These are phyloP conservation scores for Monochamus alternatus DNA, from an alignment of 2,888 invertebrate species.

Conservation along the genomic window DNA sequence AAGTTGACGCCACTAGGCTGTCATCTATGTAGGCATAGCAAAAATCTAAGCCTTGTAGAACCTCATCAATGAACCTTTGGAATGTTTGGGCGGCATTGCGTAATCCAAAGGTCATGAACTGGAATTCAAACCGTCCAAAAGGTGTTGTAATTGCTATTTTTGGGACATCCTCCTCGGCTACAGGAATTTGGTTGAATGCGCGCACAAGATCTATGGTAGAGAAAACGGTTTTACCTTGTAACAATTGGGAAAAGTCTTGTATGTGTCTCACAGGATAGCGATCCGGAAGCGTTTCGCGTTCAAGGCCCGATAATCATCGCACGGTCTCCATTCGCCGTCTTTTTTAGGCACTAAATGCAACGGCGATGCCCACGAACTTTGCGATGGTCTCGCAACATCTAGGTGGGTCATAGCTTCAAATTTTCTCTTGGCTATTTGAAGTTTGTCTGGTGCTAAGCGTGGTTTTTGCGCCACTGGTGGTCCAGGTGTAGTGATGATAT, in stretches of 20 bases:
- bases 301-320: conserved; percentile 35
- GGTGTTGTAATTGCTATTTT: not conserved
- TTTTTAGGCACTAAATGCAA: conserved; percentile 62
- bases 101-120: conserved; percentile 64
- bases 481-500: conserved; percentile 24
- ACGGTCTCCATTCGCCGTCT: conserved; percentile 59
- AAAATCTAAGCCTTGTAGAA: conserved; percentile 60
- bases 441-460: conserved; percentile 59
- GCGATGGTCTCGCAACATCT: conserved; percentile 52
- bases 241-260: not conserved
- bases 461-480: conserved; percentile 57
- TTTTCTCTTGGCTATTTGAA: conserved; percentile 58
- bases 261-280: conserved; percentile 11
- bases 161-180: not conserved
- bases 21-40: conserved; percentile 63
- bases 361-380: conserved; percentile 61
- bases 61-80: conserved; percentile 65
- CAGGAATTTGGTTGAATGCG: conserved; percentile 52
- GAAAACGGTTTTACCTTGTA: not conserved
- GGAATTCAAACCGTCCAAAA: not conserved
- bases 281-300: conserved; percentile 1
- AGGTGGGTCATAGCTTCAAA: conserved; percentile 59
- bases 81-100: conserved; percentile 68
- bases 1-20: conserved; percentile 49
- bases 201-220: conserved; percentile 35